Evolutionary conservation across 2,888 invertebrate genomes (phyloP).

Genomic region (Rhogogaster chlorosoma): DNA sequence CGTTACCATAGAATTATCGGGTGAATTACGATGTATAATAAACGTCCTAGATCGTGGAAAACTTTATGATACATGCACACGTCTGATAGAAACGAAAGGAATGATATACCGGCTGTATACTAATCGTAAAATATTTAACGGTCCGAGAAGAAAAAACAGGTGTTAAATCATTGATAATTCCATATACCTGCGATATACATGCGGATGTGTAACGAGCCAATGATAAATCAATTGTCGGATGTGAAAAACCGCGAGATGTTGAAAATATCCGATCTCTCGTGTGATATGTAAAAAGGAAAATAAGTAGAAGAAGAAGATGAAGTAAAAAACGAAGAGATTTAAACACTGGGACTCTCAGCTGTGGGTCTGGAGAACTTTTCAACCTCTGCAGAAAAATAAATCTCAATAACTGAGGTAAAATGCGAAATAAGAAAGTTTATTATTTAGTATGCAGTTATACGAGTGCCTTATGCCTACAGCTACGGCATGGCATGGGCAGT

Average conservation of each 20-base stretch:
- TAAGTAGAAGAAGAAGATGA: not conserved
- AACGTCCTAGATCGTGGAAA: not conserved
- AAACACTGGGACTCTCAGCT: not conserved
- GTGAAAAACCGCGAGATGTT: not conserved
- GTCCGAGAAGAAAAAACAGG: not conserved
- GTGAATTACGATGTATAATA: not conserved
- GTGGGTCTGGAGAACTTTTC: not conserved
- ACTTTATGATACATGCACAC: not conserved
- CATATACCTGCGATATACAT: not conserved
- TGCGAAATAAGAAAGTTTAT: slow-evolving; percentile 14
- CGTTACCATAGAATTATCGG: no score
- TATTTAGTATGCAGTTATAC: slow-evolving; percentile 7
- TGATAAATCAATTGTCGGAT: not conserved
- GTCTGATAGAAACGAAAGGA: not conserved
- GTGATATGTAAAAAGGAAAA: not conserved
- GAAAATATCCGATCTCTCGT: not conserved
- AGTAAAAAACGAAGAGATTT: not conserved
- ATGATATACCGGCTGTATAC: not conserved
- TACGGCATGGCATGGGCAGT: not conserved
- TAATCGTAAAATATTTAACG: not conserved
- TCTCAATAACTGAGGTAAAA: not conserved
- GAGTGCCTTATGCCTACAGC: not conserved
- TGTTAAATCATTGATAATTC: not conserved
- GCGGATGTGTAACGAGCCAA: not conserved
- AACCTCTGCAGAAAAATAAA: not conserved